Percentiles rank a stretch among this genome's conserved stretches.
phyloP scores from a whole-genome alignment of 2,797 vertebrate genomes.

The Picus viridis region DNA sequence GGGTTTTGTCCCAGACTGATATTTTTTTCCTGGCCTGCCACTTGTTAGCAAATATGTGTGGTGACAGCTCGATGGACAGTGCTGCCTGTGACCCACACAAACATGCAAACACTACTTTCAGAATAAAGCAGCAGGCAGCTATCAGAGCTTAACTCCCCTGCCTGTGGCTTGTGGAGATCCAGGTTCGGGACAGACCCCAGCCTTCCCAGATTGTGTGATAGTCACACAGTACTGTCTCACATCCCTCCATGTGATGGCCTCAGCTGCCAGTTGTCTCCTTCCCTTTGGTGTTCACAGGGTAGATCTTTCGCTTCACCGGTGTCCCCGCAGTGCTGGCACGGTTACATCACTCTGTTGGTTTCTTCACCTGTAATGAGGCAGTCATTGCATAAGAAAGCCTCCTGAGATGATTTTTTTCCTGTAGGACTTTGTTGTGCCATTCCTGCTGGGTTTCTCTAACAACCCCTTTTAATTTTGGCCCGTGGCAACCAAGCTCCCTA shows the following conservation, averaged over 20 bases:
- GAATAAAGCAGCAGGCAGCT: not conserved
- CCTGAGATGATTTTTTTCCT: not conserved
- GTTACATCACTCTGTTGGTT: not conserved
- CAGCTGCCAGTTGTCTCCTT: not conserved
- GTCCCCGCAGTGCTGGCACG: not conserved
- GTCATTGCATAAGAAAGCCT: not conserved
- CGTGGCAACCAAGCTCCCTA: not conserved
- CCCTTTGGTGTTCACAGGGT: not conserved
- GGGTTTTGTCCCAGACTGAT: not conserved
- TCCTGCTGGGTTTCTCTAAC: not conserved
- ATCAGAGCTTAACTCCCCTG: not conserved
- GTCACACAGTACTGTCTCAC: rapidly evolving
- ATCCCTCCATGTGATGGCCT: not conserved
- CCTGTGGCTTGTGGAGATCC: not conserved
- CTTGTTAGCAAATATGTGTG: not conserved
- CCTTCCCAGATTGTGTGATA: not conserved
- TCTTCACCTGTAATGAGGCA: not conserved
- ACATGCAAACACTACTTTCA: not conserved
- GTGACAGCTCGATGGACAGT: rapidly evolving
- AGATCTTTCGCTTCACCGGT: not conserved
- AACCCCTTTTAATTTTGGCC: not conserved
- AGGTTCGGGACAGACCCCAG: not conserved
- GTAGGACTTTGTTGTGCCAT: not conserved
- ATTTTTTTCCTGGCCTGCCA: not conserved
- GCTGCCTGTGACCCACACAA: not conserved